Evolutionary conservation across 1,140 invertebrate genomes (phyloP).

Genomic region (Hetaerina americana): DNA sequence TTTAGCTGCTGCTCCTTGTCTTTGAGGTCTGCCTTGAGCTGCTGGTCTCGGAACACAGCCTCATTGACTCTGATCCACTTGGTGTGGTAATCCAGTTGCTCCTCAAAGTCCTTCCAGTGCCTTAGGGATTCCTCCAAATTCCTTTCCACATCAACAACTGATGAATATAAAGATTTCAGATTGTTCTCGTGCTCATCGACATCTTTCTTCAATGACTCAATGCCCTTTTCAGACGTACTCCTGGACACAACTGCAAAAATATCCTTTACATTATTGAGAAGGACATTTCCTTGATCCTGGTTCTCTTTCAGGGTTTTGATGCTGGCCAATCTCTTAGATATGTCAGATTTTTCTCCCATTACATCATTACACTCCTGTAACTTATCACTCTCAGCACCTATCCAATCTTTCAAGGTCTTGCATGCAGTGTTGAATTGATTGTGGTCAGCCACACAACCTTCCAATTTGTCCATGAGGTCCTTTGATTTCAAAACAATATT

Average conservation of each 20-base stretch:
- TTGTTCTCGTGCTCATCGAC: constrained; percentile 47
- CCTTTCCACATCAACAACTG: constrained; percentile 25
- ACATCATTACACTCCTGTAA: constrained; percentile 61
- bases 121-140: constrained; percentile 54
- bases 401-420: constrained; percentile 64
- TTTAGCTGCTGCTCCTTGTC: constrained; percentile 71
- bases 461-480: constrained; percentile 69
- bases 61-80: constrained; percentile 79
- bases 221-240: constrained; percentile 67
- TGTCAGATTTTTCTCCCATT: constrained; percentile 66
- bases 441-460: constrained; percentile 76
- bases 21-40: constrained; percentile 59
- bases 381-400: constrained; percentile 60
- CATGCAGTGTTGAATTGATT: constrained; percentile 57
- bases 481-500: constrained; percentile 79
- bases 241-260: constrained; percentile 55
- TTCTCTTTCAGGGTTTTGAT: constrained; percentile 53
- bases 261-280: constrained; percentile 53
- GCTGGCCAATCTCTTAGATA: constrained; percentile 54
- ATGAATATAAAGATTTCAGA: not conserved
- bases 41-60: constrained; percentile 69
- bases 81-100: constrained; percentile 57
- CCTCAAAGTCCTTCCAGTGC: constrained; percentile 82
- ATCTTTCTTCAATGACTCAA: constrained; percentile 57
- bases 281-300: constrained; percentile 52